A percentile compares a stretch with the other conserved stretches of the same genome.
Evolutionary conservation across 2,888 invertebrate species (phyloP).

Genomic region (Clitarchus hookeri): DNA sequence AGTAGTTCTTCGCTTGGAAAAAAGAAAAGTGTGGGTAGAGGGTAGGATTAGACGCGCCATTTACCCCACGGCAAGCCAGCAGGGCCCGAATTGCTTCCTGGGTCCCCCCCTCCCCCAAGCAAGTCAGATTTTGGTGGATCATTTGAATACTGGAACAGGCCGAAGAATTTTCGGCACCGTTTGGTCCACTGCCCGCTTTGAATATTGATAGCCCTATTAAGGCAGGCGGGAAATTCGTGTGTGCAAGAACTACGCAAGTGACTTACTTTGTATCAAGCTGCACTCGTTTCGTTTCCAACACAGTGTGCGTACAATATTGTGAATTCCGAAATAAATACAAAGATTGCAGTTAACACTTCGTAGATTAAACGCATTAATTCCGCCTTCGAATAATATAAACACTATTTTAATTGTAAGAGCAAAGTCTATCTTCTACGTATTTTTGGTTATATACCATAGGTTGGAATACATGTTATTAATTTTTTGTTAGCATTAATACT

Average conservation of each 20-base stretch:
- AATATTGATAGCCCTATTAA: not conserved
- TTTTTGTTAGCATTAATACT: too few relatives aligned
- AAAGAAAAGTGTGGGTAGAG: not conserved
- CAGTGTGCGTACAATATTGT: too few relatives aligned
- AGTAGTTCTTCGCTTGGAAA: not conserved
- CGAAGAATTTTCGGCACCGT: slow-evolving; percentile 14
- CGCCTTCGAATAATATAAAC: too few relatives aligned
- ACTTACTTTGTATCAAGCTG: not conserved
- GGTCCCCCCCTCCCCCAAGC: not conserved
- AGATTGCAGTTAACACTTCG: too few relatives aligned
- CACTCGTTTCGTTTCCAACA: not conserved
- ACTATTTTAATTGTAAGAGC: too few relatives aligned
- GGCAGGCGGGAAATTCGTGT: not conserved
- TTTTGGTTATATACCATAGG: too few relatives aligned
- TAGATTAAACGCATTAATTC: too few relatives aligned
- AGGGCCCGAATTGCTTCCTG: not conserved
- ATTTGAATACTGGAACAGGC: slow-evolving; percentile 10
- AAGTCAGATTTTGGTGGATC: not conserved
- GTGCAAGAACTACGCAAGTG: not conserved
- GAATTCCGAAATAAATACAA: too few relatives aligned
- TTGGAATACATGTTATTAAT: too few relatives aligned
- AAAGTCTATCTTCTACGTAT: too few relatives aligned
- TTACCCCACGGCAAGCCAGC: not conserved
- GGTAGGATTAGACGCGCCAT: slow-evolving; percentile 6
- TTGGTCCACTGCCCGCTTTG: not conserved